These are phyloP conservation scores for Amphilophus citrinellus DNA, from an alignment of 2,113 vertebrate genomes.

Conservation along the genomic window DNA sequence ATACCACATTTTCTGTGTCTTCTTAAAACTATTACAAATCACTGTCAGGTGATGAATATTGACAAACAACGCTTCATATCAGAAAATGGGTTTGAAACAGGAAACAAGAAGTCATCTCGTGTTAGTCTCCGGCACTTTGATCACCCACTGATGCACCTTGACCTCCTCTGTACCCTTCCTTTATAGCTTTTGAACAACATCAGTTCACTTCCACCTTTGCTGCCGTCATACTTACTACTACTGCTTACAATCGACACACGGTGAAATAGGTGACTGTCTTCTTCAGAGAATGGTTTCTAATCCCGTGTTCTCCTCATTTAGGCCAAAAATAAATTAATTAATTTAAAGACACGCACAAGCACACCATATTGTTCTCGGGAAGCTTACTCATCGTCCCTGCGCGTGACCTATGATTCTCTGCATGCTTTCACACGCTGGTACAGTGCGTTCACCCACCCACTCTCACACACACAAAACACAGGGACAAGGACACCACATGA, in stretches of 20 bases:
- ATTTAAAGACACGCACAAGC: not conserved
- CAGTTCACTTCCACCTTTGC: not conserved
- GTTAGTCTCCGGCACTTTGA: not conserved
- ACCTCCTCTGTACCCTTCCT: not conserved
- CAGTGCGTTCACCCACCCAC: slow-evolving; percentile 37
- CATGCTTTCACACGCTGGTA: slow-evolving; percentile 39
- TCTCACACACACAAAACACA: slow-evolving; percentile 17
- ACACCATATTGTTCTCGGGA: not conserved
- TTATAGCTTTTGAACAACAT: not conserved
- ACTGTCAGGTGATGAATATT: too few relatives aligned
- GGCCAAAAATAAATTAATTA: too few relatives aligned
- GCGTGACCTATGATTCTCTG: slow-evolving; percentile 42
- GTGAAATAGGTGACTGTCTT: not conserved
- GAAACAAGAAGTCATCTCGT: not conserved
- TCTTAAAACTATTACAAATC: too few relatives aligned
- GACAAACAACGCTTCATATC: not conserved
- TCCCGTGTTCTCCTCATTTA: not conserved
- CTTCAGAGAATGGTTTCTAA: not conserved
- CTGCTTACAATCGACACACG: not conserved
- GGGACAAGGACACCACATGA: slow-evolving; percentile 11
- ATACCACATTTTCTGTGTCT: not conserved
- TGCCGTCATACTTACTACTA: not conserved
- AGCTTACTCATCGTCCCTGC: slow-evolving; percentile 20
- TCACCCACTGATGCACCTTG: not conserved
- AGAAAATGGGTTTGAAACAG: not conserved